A percentile compares a stretch with the other conserved stretches of the same genome.
Conservation (phyloP, 1,140 invertebrate species). For the Drosophila bipectinata region DNA sequence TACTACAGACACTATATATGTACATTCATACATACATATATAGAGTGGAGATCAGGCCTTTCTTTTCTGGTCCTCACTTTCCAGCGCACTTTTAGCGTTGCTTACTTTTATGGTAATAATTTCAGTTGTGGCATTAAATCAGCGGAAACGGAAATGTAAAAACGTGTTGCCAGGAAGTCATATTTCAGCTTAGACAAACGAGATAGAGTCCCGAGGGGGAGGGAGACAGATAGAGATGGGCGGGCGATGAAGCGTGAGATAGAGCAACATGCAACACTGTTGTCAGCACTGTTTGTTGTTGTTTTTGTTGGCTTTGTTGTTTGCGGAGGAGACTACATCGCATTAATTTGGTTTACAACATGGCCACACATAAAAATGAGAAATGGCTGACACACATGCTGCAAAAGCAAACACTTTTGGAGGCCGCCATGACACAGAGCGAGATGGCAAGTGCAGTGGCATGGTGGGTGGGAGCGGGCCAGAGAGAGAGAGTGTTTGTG, state of each 20-base stretch:
- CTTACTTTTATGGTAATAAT: conserved; percentile 79
- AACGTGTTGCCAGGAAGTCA: conserved; percentile 81
- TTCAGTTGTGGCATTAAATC: conserved; percentile 69
- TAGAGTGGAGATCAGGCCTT: too few relatives aligned
- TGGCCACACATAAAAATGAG: conserved; percentile 79
- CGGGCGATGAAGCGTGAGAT: conserved; percentile 42
- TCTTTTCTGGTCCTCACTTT: neutral
- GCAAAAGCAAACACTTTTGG: conserved; percentile 28
- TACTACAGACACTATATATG: neutral
- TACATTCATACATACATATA: too few relatives aligned
- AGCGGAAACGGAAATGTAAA: conserved; percentile 81
- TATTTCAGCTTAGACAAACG: conserved; percentile 81
- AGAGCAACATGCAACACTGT: conserved; percentile 56
- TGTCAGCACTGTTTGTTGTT: conserved; percentile 38
- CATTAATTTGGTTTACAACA: conserved; percentile 82
- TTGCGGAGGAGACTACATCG: conserved; percentile 65
- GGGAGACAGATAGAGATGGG: neutral
- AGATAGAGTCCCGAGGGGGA: conserved; percentile 22
- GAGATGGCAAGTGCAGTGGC: neutral
- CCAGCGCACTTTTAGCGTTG: conserved; percentile 42
- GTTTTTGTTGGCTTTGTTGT: conserved; percentile 26
- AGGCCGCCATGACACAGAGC: neutral
- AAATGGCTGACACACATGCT: conserved; percentile 78
- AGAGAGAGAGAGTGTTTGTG: conserved; percentile 1
- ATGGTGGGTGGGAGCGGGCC: too few relatives aligned